A percentile compares a stretch with the other conserved stretches of the same genome.
Conservation (phyloP, 2,797 vertebrate genomes). For the Ataeniobius toweri region DNA sequence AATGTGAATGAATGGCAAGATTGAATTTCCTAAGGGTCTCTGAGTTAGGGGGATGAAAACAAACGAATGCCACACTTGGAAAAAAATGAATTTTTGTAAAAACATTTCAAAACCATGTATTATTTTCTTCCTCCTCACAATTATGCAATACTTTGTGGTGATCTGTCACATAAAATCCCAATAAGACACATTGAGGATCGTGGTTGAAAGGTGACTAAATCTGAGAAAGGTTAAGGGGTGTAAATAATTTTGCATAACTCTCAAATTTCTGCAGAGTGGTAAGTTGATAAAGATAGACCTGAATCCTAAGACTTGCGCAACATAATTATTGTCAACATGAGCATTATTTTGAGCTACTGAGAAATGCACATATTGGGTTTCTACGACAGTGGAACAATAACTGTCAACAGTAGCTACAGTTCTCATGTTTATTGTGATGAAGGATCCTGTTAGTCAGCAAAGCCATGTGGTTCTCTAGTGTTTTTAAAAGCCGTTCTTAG, state of each 20-base stretch:
- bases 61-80: neutral
- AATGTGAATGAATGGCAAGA: neutral
- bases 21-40: neutral
- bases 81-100: no score
- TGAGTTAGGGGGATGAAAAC: neutral
- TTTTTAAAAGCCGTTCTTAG: neutral
- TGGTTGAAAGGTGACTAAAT: neutral
- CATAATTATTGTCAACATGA: neutral
- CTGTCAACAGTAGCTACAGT: constrained; percentile 14
- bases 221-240: no score
- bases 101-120: no score
- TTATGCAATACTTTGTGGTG: neutral
- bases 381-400: neutral
- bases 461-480: neutral
- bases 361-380: constrained; percentile 3
- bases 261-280: no score
- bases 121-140: neutral
- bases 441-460: neutral
- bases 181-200: neutral
- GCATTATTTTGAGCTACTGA: neutral
- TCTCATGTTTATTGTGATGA: constrained; percentile 6
- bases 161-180: neutral
- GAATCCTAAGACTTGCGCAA: neutral
- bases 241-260: neutral
- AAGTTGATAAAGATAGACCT: neutral